Conservation (phyloP, 2,797 vertebrate species). For the Diplodus puntazzo region DNA sequence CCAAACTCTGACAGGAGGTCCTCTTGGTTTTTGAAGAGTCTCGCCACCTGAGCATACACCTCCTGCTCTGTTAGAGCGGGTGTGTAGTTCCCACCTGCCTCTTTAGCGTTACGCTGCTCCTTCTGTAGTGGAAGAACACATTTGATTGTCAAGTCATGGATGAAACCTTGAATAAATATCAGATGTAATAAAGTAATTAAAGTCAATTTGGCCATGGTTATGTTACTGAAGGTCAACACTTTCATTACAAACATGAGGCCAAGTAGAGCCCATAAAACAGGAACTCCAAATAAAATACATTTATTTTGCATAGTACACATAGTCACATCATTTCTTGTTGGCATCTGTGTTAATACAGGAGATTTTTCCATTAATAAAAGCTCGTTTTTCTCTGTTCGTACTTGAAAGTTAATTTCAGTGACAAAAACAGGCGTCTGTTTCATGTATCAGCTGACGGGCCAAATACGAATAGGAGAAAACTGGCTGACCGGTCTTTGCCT, state of each 20-base stretch:
- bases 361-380: not conserved
- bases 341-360: not conserved
- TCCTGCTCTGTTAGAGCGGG: slow-evolving; percentile 97
- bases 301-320: not conserved
- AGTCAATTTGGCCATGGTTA: not conserved
- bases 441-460: not conserved
- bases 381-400: not conserved
- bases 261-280: not conserved
- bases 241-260: no score
- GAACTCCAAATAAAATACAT: not conserved
- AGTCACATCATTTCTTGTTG: not conserved
- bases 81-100: slow-evolving; percentile 97
- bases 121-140: slow-evolving; percentile 84
- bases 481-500: not conserved
- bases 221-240: not conserved
- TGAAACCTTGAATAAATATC: not conserved
- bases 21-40: slow-evolving; percentile 99
- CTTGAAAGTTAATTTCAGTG: not conserved
- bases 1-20: slow-evolving; percentile 98
- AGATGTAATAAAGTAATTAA: not conserved
- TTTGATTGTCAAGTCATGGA: slow-evolving; percentile 10
- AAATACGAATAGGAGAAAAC: not conserved
- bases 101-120: slow-evolving; percentile 98
- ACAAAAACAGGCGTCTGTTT: not conserved
- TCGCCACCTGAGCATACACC: slow-evolving; percentile 97